These are phyloP conservation scores for Bubo scandiacus DNA, from an alignment of 2,113 vertebrate genomes.

Conservation along the genomic window DNA sequence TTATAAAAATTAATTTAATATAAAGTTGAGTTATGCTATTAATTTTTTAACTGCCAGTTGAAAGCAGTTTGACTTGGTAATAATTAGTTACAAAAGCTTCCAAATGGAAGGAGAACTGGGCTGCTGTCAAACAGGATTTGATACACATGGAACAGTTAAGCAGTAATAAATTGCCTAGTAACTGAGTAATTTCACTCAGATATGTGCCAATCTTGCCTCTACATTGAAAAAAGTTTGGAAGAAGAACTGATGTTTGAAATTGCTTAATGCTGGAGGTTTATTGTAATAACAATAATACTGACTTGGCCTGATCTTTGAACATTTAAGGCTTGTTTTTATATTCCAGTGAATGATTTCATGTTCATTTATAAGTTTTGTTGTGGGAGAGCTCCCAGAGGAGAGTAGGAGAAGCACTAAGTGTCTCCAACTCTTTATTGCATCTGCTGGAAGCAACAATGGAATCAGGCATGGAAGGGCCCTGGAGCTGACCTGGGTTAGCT, in stretches of 20 bases:
- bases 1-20: not conserved
- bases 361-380: conserved; percentile 50
- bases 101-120: conserved; percentile 26
- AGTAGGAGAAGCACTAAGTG: conserved; percentile 22
- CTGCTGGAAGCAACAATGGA: not conserved
- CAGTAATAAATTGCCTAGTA: conserved; percentile 51
- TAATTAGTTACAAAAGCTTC: conserved; percentile 41
- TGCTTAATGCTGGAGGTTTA: conserved; percentile 52
- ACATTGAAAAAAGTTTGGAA: conserved; percentile 30
- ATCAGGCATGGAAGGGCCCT: not conserved
- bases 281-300: conserved; percentile 49
- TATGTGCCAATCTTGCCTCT: conserved; percentile 44
- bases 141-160: conserved; percentile 59
- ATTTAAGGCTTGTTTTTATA: conserved; percentile 40
- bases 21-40: not conserved
- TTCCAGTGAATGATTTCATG: conserved; percentile 41
- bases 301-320: conserved; percentile 44
- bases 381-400: conserved; percentile 15
- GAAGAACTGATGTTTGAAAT: conserved; percentile 55
- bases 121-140: conserved; percentile 40
- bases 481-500: not conserved
- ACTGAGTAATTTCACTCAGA: conserved; percentile 43
- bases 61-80: conserved; percentile 19
- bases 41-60: conserved; percentile 1
- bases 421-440: conserved; percentile 26